Conservation (phyloP, 1,140 invertebrate genomes). For the Dendroctonus ponderosae region DNA sequence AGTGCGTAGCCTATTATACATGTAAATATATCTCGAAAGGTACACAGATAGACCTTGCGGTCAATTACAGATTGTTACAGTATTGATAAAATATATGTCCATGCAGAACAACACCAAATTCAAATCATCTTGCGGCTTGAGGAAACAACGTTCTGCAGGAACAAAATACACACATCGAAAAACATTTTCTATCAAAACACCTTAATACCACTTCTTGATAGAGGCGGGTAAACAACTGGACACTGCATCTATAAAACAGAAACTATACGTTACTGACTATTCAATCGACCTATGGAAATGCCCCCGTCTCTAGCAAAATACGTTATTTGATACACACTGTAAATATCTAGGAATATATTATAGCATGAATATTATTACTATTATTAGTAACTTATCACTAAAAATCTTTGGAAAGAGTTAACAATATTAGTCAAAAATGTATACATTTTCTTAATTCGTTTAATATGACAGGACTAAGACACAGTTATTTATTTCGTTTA, state of each 20-base stretch:
- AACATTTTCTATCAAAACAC: conserved; percentile 46
- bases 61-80: conserved; percentile 29
- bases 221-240: conserved; percentile 40
- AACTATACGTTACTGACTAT: conserved; percentile 14
- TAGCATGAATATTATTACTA: conserved; percentile 42
- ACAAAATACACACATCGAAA: conserved; percentile 43
- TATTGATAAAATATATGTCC: conserved; percentile 34
- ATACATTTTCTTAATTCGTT: conserved; percentile 51
- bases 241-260: conserved; percentile 39
- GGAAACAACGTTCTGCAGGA: conserved; percentile 22
- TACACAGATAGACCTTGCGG: conserved; percentile 28
- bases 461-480: conserved; percentile 52
- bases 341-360: conserved; percentile 34
- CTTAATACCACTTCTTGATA: conserved; percentile 45
- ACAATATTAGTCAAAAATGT: conserved; percentile 51
- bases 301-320: conserved; percentile 25
- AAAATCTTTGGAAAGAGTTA: conserved; percentile 52
- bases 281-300: not conserved
- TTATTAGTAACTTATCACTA: conserved; percentile 47
- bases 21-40: conserved; percentile 34
- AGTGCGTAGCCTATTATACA: conserved; percentile 40
- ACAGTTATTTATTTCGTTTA: conserved; percentile 51
- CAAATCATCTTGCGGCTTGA: conserved; percentile 7
- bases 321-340: conserved; percentile 24
- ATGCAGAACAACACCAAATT: conserved; percentile 19